These are phyloP conservation scores for Chascanopsetta lugubris DNA, from an alignment of 2,113 vertebrate genomes.

Conservation along the genomic window DNA sequence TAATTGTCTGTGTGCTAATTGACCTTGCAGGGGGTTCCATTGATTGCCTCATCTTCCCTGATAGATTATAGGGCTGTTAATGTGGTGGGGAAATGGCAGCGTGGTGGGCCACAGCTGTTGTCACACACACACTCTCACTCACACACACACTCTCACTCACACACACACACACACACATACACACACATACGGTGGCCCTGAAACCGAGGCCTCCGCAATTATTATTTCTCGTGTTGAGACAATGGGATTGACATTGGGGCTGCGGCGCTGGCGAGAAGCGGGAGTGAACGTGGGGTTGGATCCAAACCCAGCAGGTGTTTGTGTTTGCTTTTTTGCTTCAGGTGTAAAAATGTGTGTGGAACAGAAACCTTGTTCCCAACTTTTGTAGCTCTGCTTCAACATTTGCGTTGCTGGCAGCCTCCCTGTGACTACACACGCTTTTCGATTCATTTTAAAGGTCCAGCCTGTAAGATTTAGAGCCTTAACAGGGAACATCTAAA, in stretches of 20 bases:
- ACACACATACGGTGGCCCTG: conserved; percentile 10
- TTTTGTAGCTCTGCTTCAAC: not conserved
- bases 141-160: not conserved
- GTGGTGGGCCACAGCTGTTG: conserved; percentile 97
- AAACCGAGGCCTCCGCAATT: conserved; percentile 53
- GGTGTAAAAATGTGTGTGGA: conserved; percentile 3
- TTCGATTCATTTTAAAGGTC: too few species aligned
- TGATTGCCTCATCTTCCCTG: conserved; percentile 95
- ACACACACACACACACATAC: conserved; percentile 1
- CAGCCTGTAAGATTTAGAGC: too few species aligned
- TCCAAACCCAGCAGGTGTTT: conserved; percentile 66
- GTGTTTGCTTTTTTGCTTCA: conserved; percentile 37
- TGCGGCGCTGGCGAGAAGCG: conserved; percentile 11
- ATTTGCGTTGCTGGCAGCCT: too few species aligned
- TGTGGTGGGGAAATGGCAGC: conserved; percentile 97
- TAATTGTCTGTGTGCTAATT: conserved; percentile 87
- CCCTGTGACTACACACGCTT: too few species aligned
- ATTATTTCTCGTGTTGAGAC: conserved; percentile 56
- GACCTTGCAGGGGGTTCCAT: conserved; percentile 90
- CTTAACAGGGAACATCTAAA: too few species aligned
- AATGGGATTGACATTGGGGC: conserved; percentile 30
- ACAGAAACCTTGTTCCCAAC: not conserved
- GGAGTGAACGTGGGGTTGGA: conserved; percentile 45
- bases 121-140: conserved; percentile 32
- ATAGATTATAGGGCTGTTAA: conserved; percentile 99